These are phyloP conservation scores for Verasper variegatus DNA, from an alignment of 2,113 vertebrate species.

Conservation along the genomic window DNA sequence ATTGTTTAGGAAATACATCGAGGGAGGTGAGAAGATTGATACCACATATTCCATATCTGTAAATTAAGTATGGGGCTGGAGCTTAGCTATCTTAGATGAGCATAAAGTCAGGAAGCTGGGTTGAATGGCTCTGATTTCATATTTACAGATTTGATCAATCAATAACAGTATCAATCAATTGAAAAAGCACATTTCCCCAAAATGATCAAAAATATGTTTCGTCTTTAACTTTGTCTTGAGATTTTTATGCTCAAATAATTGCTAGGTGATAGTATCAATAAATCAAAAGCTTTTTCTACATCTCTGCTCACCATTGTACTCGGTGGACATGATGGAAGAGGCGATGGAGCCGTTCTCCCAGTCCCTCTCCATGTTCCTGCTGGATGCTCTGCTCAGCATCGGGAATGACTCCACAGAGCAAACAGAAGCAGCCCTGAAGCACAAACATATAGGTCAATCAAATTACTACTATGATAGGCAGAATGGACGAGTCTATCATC, in stretches of 20 bases:
- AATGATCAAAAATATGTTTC: too few relatives aligned
- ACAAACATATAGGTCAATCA: not conserved
- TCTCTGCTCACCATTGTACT: slow-evolving; percentile 89
- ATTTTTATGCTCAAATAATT: not conserved
- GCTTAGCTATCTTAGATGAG: too few relatives aligned
- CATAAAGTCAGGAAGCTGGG: too few relatives aligned
- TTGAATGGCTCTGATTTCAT: too few relatives aligned
- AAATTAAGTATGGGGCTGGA: too few relatives aligned
- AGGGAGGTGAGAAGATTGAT: not conserved
- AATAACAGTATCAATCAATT: too few relatives aligned
- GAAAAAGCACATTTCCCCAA: too few relatives aligned
- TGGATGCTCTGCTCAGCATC: slow-evolving; percentile 88
- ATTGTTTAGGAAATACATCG: not conserved
- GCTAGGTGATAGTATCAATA: not conserved
- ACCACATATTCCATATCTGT: not conserved
- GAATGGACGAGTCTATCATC: not conserved
- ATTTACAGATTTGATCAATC: too few relatives aligned
- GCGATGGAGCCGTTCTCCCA: slow-evolving; percentile 96
- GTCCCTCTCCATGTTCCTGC: slow-evolving; percentile 93
- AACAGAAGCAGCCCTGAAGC: slow-evolving; percentile 88
- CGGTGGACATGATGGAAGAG: slow-evolving; percentile 92
- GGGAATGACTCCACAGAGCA: slow-evolving; percentile 93
- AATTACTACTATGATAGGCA: not conserved
- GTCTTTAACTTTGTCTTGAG: too few relatives aligned
- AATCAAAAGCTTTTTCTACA: not conserved